These are phyloP conservation scores for Paradoxurus hermaphroditus DNA, from an alignment of 2,113 vertebrate species.

Conservation along the genomic window DNA sequence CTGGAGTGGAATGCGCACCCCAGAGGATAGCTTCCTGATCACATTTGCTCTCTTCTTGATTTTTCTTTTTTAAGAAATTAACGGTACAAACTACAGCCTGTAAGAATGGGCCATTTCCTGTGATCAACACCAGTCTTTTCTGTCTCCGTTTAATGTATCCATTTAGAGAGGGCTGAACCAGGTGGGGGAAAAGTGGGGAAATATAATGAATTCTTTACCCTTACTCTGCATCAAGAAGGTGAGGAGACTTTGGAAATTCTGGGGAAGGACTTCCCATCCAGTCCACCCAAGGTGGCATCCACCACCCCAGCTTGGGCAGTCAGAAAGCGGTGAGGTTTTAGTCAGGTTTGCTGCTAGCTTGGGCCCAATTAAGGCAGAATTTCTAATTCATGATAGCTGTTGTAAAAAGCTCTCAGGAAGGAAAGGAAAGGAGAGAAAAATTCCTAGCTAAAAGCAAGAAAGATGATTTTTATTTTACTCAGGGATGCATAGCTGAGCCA, in stretches of 20 bases:
- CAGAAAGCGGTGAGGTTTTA: conserved; percentile 59
- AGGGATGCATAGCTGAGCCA: conserved; percentile 61
- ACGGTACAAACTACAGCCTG: neutral
- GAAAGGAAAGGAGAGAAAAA: conserved; percentile 40
- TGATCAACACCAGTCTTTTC: conserved; percentile 60
- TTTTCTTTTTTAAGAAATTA: conserved; percentile 65
- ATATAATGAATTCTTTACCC: conserved; percentile 47
- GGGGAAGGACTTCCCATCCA: conserved; percentile 23
- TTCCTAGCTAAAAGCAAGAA: conserved; percentile 64
- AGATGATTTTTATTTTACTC: conserved; percentile 72
- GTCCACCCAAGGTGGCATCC: conserved; percentile 30
- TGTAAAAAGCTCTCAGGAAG: conserved; percentile 39
- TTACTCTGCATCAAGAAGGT: neutral
- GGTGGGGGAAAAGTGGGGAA: neutral
- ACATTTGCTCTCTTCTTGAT: conserved; percentile 35
- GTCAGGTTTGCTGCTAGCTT: conserved; percentile 66
- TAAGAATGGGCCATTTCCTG: neutral
- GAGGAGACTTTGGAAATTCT: conserved; percentile 24
- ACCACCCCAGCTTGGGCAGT: conserved; percentile 16
- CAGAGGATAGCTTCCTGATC: conserved; percentile 28
- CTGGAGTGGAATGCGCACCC: neutral
- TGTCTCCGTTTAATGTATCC: conserved; percentile 66
- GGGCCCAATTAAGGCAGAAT: conserved; percentile 57
- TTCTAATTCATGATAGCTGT: conserved; percentile 53
- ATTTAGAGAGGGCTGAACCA: conserved; percentile 9